Base-by-base conservation (phyloP, 2,797 vertebrate species). In the Heliangelus exortis region DNA sequence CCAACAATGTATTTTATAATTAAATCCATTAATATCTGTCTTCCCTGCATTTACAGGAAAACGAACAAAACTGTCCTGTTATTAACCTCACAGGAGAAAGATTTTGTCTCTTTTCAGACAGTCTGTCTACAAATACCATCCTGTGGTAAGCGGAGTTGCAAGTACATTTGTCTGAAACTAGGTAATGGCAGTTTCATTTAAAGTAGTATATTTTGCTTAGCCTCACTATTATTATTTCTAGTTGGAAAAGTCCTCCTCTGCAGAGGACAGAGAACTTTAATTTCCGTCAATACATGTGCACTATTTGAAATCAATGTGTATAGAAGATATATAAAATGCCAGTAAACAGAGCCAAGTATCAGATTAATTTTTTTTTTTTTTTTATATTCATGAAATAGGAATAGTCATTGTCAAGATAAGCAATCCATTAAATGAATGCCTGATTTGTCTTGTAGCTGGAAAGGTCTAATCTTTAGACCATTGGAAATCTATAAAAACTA, bases 321-420 rank as follows among this genome's bases (percentile, higher is more conserved):
- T 47, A 85, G 89, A 95, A 92, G 89, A 97, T 88, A 57, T 76
- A 96, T 94, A 96, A 96, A 97, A 95, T 92, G 89, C 89, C 93
- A 95, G 93, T 95, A 97, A 97, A 96, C 81, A 80, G 75, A 97
- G 71, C 78, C 94, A 97, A 97, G 97, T 97, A 97, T 96, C 94
- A 93, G 90, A 96, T 96, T 96, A 91, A 59, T 80, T 58, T 80
- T 92, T 91, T 95, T 93, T 80, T 58, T 80, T 92, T 91, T 95
- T 93, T 87, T 81, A 96, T 97, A 97, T 96, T 87, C 84, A 92
- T 90, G 61, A 75, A 85, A 73, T 73, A 93, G 61, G 71, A 87
- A 91, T 88, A 97, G 91, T 92, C 87, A 92, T 94, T 96, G 96
- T 97, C 86, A 83, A 96, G 94, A 96, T 76, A 97, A 92, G 83